A percentile compares a stretch with the other conserved stretches of the same genome.
phyloP scores from a whole-genome alignment of 2,797 vertebrate genomes.

The Pogonophryne albipinna region DNA sequence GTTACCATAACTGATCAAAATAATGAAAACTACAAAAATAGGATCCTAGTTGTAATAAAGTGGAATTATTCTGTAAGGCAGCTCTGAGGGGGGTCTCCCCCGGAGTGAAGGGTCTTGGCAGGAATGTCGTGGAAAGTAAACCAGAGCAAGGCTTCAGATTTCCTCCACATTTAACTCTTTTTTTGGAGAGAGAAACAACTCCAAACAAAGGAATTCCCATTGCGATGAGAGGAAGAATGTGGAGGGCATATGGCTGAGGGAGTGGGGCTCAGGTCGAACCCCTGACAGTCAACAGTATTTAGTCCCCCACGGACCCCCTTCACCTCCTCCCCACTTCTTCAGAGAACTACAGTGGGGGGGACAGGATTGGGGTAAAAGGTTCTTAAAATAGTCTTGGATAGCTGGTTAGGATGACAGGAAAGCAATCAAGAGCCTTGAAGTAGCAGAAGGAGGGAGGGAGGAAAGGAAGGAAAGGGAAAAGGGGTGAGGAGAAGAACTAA shows the following conservation, averaged over 20 bases:
- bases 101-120: slow-evolving; percentile 59
- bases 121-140: slow-evolving; percentile 67
- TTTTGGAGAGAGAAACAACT: slow-evolving; percentile 64
- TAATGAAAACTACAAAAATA: slow-evolving; percentile 18
- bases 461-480: slow-evolving; percentile 32
- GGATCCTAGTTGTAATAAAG: slow-evolving; percentile 2
- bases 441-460: slow-evolving; percentile 28
- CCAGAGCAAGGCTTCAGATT: slow-evolving; percentile 66
- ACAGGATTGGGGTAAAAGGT: slow-evolving; percentile 76
- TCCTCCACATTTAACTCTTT: slow-evolving; percentile 68
- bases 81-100: slow-evolving; percentile 40
- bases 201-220: slow-evolving; percentile 83
- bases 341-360: slow-evolving; percentile 47
- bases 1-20: neutral
- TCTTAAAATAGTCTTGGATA: slow-evolving; percentile 74
- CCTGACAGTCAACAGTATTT: slow-evolving; percentile 76
- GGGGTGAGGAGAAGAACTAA: slow-evolving; percentile 64
- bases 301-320: slow-evolving; percentile 65
- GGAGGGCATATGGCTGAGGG: slow-evolving; percentile 74
- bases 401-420: slow-evolving; percentile 66
- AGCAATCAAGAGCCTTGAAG: slow-evolving; percentile 65
- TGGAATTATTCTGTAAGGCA: slow-evolving; percentile 30
- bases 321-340: slow-evolving; percentile 47
- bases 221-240: slow-evolving; percentile 80
- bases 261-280: slow-evolving; percentile 70